Conservation (phyloP, 2,888 invertebrate species). For the Cerceris ruficornis region DNA sequence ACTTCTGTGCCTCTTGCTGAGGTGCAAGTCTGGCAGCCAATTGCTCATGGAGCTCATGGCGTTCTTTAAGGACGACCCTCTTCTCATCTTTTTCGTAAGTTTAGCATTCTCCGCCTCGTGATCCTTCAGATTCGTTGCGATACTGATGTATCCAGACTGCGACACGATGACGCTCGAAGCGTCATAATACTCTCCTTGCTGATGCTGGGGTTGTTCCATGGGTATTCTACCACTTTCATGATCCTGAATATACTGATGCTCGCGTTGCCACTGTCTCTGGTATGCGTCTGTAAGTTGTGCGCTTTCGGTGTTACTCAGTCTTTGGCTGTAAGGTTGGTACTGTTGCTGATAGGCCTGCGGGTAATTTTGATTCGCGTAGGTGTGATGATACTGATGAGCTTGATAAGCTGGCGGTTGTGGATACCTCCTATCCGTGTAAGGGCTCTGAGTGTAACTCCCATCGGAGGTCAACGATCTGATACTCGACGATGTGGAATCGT, state of each 20-base stretch:
- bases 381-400: conserved; percentile 75
- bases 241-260: conserved; percentile 75
- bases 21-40: conserved; percentile 91
- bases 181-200: conserved; percentile 81
- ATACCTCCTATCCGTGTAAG: conserved; percentile 75
- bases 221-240: conserved; percentile 67
- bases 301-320: conserved; percentile 68
- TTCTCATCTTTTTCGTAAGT: conserved; percentile 86
- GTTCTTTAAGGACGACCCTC: conserved; percentile 88
- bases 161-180: conserved; percentile 87
- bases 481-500: conserved; percentile 84
- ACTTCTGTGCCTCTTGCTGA: conserved; percentile 90
- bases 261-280: conserved; percentile 77
- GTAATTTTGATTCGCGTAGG: conserved; percentile 76
- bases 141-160: conserved; percentile 90
- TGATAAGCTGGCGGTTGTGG: conserved; percentile 79
- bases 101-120: conserved; percentile 82
- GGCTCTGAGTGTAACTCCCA: conserved; percentile 75
- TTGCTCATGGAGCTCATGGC: conserved; percentile 91
- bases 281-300: conserved; percentile 74
- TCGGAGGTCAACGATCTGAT: conserved; percentile 78
- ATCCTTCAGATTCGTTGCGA: conserved; percentile 86
- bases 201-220: conserved; percentile 69
- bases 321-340: conserved; percentile 75
- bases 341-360: conserved; percentile 77